Percentiles rank a stretch among this genome's conserved stretches.
Evolutionary conservation across 2,888 invertebrate genomes (phyloP).

Genomic region (Nasonia oneida): DNA sequence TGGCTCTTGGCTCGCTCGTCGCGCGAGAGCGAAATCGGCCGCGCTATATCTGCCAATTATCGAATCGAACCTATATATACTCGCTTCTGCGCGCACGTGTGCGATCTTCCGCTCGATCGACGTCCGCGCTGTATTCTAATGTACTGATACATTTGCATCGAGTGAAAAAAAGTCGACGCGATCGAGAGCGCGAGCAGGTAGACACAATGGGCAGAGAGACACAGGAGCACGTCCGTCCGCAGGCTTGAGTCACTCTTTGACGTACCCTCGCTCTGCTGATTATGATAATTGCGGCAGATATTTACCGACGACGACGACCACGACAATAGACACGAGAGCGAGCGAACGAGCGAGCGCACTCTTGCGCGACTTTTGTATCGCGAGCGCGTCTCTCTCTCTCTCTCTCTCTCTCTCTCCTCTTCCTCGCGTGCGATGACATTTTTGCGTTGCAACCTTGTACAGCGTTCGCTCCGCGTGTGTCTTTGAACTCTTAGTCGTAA

Average conservation of each 20-base stretch:
- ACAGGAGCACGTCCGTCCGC: neutral
- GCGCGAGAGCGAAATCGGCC: conserved; percentile 50
- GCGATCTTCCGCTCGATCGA: neutral
- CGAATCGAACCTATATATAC: conserved; percentile 59
- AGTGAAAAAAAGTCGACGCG: neutral
- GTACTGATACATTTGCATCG: neutral
- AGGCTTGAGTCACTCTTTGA: conserved; percentile 13
- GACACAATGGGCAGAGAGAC: neutral
- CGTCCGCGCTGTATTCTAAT: too few relatives aligned
- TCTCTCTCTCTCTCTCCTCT: too few relatives aligned
- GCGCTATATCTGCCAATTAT: conserved; percentile 60
- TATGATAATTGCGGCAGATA: conserved; percentile 49
- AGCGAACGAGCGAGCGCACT: neutral
- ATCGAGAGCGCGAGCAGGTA: neutral
- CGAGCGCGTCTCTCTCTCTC: neutral
- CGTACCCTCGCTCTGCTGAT: conserved; percentile 32
- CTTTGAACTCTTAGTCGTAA: neutral
- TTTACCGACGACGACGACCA: conserved; percentile 44
- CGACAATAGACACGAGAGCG: neutral
- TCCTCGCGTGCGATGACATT: neutral
- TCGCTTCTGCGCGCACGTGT: neutral
- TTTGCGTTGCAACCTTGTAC: conserved; percentile 2
- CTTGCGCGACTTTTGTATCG: conserved; percentile 9
- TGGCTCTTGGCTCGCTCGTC: conserved; percentile 23
- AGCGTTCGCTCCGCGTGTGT: neutral